Percentiles rank a stretch among this genome's conserved stretches.
These are phyloP conservation scores for Meloidogyne chitwoodi DNA, from an alignment of 1,140 invertebrate genomes.

Conservation along the genomic window DNA sequence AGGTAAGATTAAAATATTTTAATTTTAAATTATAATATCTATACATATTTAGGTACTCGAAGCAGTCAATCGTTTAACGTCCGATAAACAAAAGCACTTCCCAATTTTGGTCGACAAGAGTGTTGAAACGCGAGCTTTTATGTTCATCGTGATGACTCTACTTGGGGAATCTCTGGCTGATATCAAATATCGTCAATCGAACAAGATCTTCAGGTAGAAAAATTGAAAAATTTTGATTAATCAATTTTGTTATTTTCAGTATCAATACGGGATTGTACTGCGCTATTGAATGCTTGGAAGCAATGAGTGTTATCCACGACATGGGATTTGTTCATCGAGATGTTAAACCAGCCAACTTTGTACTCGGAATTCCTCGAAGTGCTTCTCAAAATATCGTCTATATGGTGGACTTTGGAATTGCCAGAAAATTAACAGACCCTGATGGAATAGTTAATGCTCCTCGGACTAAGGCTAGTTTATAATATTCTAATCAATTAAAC, in stretches of 20 bases:
- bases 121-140: slow-evolving; percentile 19
- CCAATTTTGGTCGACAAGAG: slow-evolving; percentile 16
- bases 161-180: slow-evolving; percentile 26
- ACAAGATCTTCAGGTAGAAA: slow-evolving; percentile 13
- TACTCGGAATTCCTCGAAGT: slow-evolving; percentile 19
- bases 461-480: slow-evolving; percentile 13
- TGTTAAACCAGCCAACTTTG: slow-evolving; percentile 36
- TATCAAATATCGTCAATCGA: slow-evolving; percentile 17
- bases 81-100: slow-evolving; percentile 17
- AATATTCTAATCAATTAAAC: background rate
- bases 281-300: slow-evolving; percentile 37
- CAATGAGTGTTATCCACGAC: slow-evolving; percentile 28
- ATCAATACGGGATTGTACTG: slow-evolving; percentile 23
- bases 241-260: background rate
- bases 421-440: slow-evolving; percentile 20
- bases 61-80: background rate
- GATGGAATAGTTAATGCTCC: slow-evolving; percentile 13
- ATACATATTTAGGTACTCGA: background rate
- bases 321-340: slow-evolving; percentile 34
- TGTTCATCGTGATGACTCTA: slow-evolving; percentile 32
- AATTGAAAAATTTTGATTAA: no score
- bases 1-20: no score
- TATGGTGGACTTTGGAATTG: slow-evolving; percentile 37
- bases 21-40: no score
- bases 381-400: background rate